These are phyloP conservation scores for Xanthorhoe designata DNA, from an alignment of 2,888 invertebrate species.

Conservation along the genomic window DNA sequence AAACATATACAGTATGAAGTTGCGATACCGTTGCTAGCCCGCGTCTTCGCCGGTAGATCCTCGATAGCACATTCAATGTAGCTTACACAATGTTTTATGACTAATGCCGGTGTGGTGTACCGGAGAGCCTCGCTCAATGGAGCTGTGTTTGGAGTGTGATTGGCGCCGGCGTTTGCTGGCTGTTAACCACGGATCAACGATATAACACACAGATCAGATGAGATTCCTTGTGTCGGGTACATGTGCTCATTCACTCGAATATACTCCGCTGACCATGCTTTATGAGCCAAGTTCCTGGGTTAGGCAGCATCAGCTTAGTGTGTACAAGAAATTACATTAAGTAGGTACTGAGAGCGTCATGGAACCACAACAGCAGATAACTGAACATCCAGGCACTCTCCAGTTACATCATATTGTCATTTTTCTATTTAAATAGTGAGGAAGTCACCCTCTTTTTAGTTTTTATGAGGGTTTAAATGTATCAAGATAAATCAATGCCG, in stretches of 20 bases:
- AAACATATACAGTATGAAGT: background rate
- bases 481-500: too few relatives aligned
- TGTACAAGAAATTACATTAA: too few relatives aligned
- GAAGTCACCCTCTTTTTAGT: too few relatives aligned
- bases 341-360: too few relatives aligned
- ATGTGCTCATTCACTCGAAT: background rate
- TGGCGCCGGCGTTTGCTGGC: conserved; percentile 28
- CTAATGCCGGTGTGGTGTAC: conserved; percentile 37
- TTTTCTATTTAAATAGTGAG: too few relatives aligned
- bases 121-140: conserved; percentile 37
- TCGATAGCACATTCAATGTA: conserved; percentile 44
- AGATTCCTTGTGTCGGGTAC: background rate
- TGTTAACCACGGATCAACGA: background rate
- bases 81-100: conserved; percentile 46
- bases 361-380: too few relatives aligned
- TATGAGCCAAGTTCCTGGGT: too few relatives aligned
- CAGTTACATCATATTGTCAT: too few relatives aligned
- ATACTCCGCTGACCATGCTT: background rate
- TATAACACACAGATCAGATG: background rate
- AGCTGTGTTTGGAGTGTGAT: conserved; percentile 28
- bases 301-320: too few relatives aligned
- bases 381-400: too few relatives aligned
- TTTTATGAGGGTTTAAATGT: too few relatives aligned
- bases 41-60: conserved; percentile 31
- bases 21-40: conserved; percentile 10